phyloP scores from a whole-genome alignment of 2,888 invertebrate species.

The Caenorhabditis parvicauda region DNA sequence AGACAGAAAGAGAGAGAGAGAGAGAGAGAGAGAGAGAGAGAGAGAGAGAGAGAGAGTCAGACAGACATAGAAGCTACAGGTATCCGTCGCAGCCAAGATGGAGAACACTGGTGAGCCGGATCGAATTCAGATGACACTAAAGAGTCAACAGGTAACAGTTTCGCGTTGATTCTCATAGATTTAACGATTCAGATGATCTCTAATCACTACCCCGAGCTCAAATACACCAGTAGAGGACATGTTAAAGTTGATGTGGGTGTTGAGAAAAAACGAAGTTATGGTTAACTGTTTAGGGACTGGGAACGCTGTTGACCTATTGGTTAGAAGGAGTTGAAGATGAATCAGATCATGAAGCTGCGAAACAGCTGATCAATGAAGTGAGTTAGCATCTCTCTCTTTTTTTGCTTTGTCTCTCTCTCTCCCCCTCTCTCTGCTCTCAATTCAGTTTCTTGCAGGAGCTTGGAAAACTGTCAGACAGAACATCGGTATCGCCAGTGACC shows the following conservation, averaged over 20 bases:
- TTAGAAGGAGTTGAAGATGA: conserved; percentile 45
- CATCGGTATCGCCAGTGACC: too few relatives aligned
- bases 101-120: conserved; percentile 55
- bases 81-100: conserved; percentile 59
- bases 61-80: conserved; percentile 22
- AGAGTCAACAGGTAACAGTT: conserved; percentile 33
- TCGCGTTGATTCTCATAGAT: neutral
- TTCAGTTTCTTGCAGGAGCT: too few relatives aligned
- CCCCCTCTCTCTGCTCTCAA: too few relatives aligned
- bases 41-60: neutral
- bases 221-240: conserved; percentile 12
- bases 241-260: conserved; percentile 35
- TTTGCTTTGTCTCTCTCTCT: too few relatives aligned
- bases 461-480: too few relatives aligned
- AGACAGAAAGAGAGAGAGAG: neutral
- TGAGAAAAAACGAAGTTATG: neutral
- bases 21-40: neutral
- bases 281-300: conserved; percentile 40
- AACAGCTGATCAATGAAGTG: too few relatives aligned
- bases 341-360: neutral
- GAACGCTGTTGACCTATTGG: conserved; percentile 54
- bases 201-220: conserved; percentile 51
- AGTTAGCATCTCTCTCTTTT: too few relatives aligned
- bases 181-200: conserved; percentile 35
- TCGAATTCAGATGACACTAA: conserved; percentile 54